These are phyloP conservation scores for Harpalus rubripes DNA, from an alignment of 2,888 invertebrate species.

Conservation along the genomic window DNA sequence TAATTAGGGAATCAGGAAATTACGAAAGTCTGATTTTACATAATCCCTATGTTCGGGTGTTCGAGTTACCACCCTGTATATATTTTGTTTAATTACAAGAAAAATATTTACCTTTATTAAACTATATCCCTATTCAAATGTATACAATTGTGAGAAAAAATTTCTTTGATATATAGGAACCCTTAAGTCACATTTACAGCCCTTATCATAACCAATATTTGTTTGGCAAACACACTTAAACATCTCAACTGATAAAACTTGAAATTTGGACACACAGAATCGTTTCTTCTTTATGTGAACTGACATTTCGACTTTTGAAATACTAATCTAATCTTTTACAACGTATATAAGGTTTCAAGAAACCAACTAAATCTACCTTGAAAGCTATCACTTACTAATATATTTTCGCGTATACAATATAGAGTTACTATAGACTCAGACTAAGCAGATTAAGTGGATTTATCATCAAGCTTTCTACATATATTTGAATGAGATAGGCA, in stretches of 20 bases:
- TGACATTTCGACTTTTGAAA: neutral
- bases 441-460: no score
- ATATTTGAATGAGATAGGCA: no score
- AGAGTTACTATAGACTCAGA: neutral
- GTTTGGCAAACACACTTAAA: neutral
- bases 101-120: no score
- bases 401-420: neutral
- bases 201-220: neutral
- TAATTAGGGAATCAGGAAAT: no score
- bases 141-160: neutral
- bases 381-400: constrained; percentile 42
- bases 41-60: no score
- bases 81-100: no score
- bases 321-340: constrained; percentile 9
- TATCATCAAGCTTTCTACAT: no score
- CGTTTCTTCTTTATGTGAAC: neutral
- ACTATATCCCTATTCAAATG: no score
- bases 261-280: neutral
- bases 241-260: neutral
- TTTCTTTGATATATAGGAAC: neutral
- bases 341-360: constrained; percentile 33
- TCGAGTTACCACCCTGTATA: no score
- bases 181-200: neutral
- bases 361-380: constrained; percentile 17
- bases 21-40: no score